Percentiles rank a stretch among this genome's conserved stretches.
Evolutionary conservation across 1,140 invertebrate species (phyloP).

Genomic region (Leguminivora glycinivorella): DNA sequence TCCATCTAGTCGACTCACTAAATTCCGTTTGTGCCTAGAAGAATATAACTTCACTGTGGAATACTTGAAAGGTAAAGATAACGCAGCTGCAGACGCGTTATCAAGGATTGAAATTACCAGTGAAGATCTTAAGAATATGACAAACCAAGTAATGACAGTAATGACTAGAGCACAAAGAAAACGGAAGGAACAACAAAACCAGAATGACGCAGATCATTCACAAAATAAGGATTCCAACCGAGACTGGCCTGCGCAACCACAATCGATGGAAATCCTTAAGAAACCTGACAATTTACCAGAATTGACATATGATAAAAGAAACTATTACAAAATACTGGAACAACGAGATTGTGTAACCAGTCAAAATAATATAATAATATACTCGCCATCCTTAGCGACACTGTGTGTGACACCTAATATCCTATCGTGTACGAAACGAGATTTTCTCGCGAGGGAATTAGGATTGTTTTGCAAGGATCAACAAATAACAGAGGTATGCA

Average conservation of each 20-base stretch:
- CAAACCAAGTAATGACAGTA: slow-evolving; percentile 11
- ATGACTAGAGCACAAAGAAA: background rate
- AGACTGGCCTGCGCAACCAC: background rate
- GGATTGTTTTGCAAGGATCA: background rate
- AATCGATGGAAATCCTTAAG: background rate
- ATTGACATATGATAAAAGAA: background rate
- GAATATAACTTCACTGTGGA: no score
- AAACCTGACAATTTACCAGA: background rate
- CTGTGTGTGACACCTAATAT: background rate
- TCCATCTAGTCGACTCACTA: slow-evolving; percentile 17
- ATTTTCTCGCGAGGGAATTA: background rate
- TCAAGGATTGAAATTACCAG: slow-evolving; percentile 25
- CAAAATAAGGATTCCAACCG: background rate
- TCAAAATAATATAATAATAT: background rate
- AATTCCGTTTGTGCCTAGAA: slow-evolving; percentile 32
- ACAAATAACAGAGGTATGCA: background rate
- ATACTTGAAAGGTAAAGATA: slow-evolving; percentile 38
- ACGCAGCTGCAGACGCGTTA: slow-evolving; percentile 39
- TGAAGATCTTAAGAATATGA: slow-evolving; percentile 37
- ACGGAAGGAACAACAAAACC: background rate
- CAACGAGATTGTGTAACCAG: background rate
- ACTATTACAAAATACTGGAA: background rate
- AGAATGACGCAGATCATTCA: background rate
- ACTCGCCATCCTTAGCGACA: slow-evolving; percentile 1
- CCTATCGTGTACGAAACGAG: background rate